Percentiles rank a stretch among this genome's conserved stretches.
phyloP scores from a whole-genome alignment of 2,797 vertebrate species.

The Balearica regulorum region DNA sequence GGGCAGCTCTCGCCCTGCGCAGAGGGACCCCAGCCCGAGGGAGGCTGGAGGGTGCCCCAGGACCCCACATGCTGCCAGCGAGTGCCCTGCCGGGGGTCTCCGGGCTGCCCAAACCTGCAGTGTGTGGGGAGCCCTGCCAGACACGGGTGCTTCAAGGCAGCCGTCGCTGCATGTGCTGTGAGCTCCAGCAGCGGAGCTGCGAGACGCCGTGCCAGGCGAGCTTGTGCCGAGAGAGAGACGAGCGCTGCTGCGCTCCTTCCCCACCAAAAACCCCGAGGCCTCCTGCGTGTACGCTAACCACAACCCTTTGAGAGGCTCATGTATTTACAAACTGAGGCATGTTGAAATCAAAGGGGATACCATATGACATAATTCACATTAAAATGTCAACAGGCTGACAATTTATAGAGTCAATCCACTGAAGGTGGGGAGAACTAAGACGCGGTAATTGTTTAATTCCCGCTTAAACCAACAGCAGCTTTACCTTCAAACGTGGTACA shows the following conservation, averaged over 20 bases:
- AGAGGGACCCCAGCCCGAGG: rapidly evolving
- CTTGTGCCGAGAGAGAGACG: not conserved
- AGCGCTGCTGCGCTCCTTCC: slow-evolving; percentile 63
- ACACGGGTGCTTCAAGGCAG: not conserved
- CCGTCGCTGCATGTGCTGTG: rapidly evolving
- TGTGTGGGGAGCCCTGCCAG: rapidly evolving
- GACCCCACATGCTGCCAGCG: rapidly evolving
- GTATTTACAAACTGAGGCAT: slow-evolving; percentile 99
- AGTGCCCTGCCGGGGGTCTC: rapidly evolving
- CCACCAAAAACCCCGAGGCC: slow-evolving; percentile 91
- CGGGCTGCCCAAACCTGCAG: rapidly evolving
- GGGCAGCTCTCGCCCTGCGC: not conserved
- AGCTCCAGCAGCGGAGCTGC: not conserved
- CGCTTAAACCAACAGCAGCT: slow-evolving; percentile 74
- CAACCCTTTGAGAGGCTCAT: slow-evolving; percentile 96
- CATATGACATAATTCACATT: slow-evolving; percentile 99
- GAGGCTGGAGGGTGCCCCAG: rapidly evolving
- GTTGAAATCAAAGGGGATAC: slow-evolving; percentile 99
- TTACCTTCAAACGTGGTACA: slow-evolving; percentile 61
- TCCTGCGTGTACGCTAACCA: slow-evolving; percentile 92
- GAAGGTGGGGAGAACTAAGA: slow-evolving; percentile 84
- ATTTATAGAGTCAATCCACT: slow-evolving; percentile 88
- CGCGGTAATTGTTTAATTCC: slow-evolving; percentile 81
- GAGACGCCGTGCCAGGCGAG: not conserved
- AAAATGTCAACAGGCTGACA: slow-evolving; percentile 94